Evolutionary conservation across 2,888 invertebrate genomes (phyloP).

Genomic region (Linnaemya tessellans): DNA sequence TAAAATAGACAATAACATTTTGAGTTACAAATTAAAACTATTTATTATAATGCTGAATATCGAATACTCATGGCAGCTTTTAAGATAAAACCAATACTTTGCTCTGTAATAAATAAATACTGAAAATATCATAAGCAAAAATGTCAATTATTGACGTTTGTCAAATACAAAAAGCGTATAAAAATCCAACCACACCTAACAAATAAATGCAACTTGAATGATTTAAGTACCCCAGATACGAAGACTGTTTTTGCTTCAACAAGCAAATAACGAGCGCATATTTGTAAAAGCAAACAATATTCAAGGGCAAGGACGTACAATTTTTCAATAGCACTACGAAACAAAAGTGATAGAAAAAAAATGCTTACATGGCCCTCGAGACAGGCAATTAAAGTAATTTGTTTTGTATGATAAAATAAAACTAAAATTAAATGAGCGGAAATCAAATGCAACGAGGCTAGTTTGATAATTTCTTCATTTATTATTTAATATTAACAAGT

Average conservation of each 20-base stretch:
- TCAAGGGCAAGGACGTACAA: slow-evolving; percentile 59
- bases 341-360: slow-evolving; percentile 1
- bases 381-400: neutral
- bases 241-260: slow-evolving; percentile 1
- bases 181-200: slow-evolving; percentile 31
- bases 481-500: too few species aligned
- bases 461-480: too few species aligned
- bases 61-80: slow-evolving; percentile 23
- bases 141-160: slow-evolving; percentile 37
- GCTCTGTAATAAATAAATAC: neutral
- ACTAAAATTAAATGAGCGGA: neutral
- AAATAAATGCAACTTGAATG: slow-evolving; percentile 38
- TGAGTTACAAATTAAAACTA: slow-evolving; percentile 2
- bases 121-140: slow-evolving; percentile 38
- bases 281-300: slow-evolving; percentile 31
- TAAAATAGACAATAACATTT: slow-evolving; percentile 29
- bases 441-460: neutral
- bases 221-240: slow-evolving; percentile 11
- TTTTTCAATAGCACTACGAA: neutral
- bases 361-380: neutral
- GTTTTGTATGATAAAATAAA: neutral
- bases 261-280: slow-evolving; percentile 8
- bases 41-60: neutral
- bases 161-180: slow-evolving; percentile 18
- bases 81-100: slow-evolving; percentile 43